Evolutionary conservation across 2,888 invertebrate genomes (phyloP).

Genomic region (Acanthosepion pharaonis): DNA sequence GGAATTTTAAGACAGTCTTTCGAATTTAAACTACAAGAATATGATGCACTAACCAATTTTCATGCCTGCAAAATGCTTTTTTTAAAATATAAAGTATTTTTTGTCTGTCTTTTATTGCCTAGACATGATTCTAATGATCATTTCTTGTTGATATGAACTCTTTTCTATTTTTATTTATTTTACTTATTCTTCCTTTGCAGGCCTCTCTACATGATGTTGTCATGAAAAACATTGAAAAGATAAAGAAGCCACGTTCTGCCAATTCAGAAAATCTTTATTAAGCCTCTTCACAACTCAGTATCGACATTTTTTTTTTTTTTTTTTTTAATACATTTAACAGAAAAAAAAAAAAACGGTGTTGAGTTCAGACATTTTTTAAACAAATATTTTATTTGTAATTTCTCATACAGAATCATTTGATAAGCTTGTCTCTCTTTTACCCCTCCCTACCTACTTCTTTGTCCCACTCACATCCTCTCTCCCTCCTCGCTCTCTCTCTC

Average conservation of each 20-base stretch:
- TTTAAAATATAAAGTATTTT: no score
- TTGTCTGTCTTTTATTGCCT: not conserved
- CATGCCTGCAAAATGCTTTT: no score
- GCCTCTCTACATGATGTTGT: constrained; percentile 97
- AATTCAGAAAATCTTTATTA: constrained; percentile 74
- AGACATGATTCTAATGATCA: no score
- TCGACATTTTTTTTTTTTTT: not conserved
- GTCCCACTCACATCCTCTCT: not conserved
- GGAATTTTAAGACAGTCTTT: no score
- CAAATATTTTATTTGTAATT: not conserved
- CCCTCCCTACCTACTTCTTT: not conserved
- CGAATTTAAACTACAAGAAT: no score
- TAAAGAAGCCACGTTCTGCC: constrained; percentile 92
- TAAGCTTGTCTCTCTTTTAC: not conserved
- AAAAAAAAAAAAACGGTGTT: not conserved
- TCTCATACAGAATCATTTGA: constrained; percentile 23
- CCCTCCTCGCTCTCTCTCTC: not conserved
- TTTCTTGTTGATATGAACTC: not conserved
- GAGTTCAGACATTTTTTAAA: constrained; percentile 2
- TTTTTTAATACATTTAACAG: not conserved
- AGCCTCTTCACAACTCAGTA: constrained; percentile 45
- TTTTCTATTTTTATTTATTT: not conserved
- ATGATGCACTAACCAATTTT: no score
- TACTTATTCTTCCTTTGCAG: constrained; percentile 64
- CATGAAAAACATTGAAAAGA: constrained; percentile 97